Percentiles rank a stretch among this genome's conserved stretches.
Conservation (phyloP, 2,113 vertebrate genomes). For the Notarius quadriscutis region DNA sequence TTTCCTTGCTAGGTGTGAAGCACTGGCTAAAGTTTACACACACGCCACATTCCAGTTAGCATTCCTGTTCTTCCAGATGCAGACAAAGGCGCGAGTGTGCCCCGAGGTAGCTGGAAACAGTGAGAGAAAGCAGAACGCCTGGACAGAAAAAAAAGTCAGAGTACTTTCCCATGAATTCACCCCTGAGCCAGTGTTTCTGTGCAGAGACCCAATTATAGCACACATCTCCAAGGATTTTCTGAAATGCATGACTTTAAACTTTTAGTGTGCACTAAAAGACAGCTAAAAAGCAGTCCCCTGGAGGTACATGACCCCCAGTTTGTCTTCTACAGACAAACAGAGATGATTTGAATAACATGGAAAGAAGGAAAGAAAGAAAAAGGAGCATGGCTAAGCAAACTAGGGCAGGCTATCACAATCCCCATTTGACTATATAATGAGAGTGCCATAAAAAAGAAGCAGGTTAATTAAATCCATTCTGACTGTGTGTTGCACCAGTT, state of each 20-base stretch:
- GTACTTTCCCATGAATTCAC: slow-evolving; percentile 33
- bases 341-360: background rate
- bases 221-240: background rate
- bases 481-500: slow-evolving; percentile 49
- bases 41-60: slow-evolving; percentile 43
- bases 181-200: background rate
- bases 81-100: slow-evolving; percentile 47
- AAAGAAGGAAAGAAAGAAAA: slow-evolving; percentile 26
- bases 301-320: background rate
- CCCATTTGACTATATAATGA: slow-evolving; percentile 57
- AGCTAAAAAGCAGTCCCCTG: background rate
- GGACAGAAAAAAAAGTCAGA: background rate
- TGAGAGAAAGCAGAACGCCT: slow-evolving; percentile 34
- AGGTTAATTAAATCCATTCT: slow-evolving; percentile 59
- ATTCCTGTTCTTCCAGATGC: slow-evolving; percentile 53
- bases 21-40: slow-evolving; percentile 33
- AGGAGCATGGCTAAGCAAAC: slow-evolving; percentile 43
- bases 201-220: background rate
- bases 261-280: background rate
- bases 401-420: slow-evolving; percentile 56
- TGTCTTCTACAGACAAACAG: slow-evolving; percentile 16
- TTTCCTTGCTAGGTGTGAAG: slow-evolving; percentile 32
- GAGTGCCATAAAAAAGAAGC: slow-evolving; percentile 57
- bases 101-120: slow-evolving; percentile 51
- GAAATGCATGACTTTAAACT: background rate